Evolutionary conservation across 2,888 invertebrate genomes (phyloP).

Genomic region (Eupsilia transversa): DNA sequence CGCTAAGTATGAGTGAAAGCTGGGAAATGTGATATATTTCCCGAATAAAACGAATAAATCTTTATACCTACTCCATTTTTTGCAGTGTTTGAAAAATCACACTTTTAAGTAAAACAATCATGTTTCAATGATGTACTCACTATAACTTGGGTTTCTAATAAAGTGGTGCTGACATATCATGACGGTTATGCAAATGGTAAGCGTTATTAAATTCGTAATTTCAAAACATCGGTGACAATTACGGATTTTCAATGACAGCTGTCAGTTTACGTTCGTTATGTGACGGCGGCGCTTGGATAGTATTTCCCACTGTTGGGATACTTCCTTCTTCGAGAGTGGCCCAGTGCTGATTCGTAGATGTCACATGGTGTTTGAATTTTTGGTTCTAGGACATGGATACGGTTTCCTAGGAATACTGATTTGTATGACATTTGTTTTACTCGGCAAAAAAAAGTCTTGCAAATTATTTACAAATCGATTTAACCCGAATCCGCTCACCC

Average conservation of each 20-base stretch:
- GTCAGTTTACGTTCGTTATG: background rate
- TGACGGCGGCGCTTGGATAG: no score
- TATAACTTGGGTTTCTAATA: background rate
- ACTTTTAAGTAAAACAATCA: background rate
- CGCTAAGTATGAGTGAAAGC: background rate
- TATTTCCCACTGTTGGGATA: no score
- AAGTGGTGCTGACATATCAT: background rate
- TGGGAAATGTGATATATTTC: background rate
- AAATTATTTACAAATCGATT: constrained; percentile 19
- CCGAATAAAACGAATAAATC: no score
- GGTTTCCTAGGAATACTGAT: no score
- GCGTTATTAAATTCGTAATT: background rate
- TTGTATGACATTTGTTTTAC: no score
- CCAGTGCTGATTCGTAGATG: no score
- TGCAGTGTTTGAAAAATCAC: background rate
- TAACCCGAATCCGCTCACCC: constrained; percentile 40
- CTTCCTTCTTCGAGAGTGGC: no score
- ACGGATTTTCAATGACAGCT: background rate
- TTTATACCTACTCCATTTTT: background rate
- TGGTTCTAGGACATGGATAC: no score
- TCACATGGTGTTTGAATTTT: no score
- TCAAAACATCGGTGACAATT: background rate
- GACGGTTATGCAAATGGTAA: background rate
- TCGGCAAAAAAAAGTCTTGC: background rate
- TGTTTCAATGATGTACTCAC: background rate